Evolutionary conservation across 2,113 vertebrate genomes (phyloP).

Genomic region (Otus sunia): DNA sequence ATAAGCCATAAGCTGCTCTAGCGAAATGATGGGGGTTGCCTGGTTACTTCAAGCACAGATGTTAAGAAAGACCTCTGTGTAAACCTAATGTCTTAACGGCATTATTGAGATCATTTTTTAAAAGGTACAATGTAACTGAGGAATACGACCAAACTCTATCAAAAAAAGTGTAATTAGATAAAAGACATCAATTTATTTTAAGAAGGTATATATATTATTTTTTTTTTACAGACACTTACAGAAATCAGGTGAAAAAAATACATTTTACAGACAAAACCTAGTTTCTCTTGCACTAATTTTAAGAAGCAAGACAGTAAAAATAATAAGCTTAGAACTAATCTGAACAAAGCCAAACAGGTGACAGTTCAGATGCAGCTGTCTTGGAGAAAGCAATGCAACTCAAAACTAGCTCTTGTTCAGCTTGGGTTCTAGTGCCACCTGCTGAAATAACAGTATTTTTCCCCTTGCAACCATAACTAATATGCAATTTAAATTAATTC

Average conservation of each 20-base stretch:
- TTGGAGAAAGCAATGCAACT: not conserved
- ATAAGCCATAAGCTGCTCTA: not conserved
- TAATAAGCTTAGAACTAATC: not conserved
- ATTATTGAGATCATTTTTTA: not conserved
- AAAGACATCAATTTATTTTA: not conserved
- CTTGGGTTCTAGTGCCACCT: constrained; percentile 51
- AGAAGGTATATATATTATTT: not conserved
- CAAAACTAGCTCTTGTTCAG: not conserved
- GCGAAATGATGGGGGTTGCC: not conserved
- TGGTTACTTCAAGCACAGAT: not conserved
- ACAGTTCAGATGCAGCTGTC: not conserved
- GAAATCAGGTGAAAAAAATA: not conserved
- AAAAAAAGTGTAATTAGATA: not conserved
- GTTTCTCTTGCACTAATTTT: not conserved
- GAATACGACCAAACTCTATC: not conserved
- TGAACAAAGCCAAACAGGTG: not conserved
- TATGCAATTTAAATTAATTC: not conserved
- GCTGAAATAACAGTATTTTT: not conserved
- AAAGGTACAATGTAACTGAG: not conserved
- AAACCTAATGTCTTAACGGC: not conserved
- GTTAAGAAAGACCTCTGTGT: not conserved
- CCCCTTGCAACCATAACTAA: not conserved
- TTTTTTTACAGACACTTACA: not conserved
- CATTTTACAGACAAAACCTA: not conserved
- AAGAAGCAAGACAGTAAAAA: not conserved